A percentile compares a stretch with the other conserved stretches of the same genome.
Evolutionary conservation across 2,888 invertebrate genomes (phyloP).

Genomic region (Lydus trimaculatus): DNA sequence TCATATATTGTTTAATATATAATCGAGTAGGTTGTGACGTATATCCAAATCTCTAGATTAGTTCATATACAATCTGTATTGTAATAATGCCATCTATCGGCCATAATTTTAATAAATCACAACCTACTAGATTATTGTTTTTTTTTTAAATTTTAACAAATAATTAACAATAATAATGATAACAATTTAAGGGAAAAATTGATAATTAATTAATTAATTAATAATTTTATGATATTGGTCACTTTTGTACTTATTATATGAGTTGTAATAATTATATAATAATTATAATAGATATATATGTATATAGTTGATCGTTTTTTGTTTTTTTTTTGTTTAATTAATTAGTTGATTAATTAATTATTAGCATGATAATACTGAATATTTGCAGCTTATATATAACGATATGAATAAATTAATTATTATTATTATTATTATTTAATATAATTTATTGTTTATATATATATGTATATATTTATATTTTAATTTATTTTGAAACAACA

Average conservation of each 20-base stretch:
- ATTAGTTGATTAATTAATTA: constrained; percentile 32
- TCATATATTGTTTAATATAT: too few species aligned
- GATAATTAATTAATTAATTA: constrained; percentile 25
- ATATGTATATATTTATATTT: background rate
- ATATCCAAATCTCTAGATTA: background rate
- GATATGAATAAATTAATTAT: constrained; percentile 41
- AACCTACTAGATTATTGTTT: background rate
- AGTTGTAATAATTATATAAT: constrained; percentile 17
- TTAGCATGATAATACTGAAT: constrained; percentile 43
- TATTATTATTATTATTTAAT: constrained; percentile 9
- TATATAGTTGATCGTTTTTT: constrained; percentile 27
- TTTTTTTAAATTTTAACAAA: too few species aligned
- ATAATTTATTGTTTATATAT: constrained; percentile 7
- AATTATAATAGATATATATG: constrained; percentile 24
- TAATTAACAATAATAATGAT: constrained; percentile 14
- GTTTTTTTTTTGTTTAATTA: constrained; percentile 34
- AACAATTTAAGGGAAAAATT: constrained; percentile 27
- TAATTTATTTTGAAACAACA: constrained; percentile 24
- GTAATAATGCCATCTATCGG: background rate
- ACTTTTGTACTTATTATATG: constrained; percentile 43
- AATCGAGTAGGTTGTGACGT: background rate
- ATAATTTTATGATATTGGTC: constrained; percentile 39
- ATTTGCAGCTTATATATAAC: constrained; percentile 44
- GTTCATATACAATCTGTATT: background rate
- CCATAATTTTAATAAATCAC: background rate